These are phyloP conservation scores for Enhydra lutris DNA, from an alignment of 2,113 vertebrate species.

Conservation along the genomic window DNA sequence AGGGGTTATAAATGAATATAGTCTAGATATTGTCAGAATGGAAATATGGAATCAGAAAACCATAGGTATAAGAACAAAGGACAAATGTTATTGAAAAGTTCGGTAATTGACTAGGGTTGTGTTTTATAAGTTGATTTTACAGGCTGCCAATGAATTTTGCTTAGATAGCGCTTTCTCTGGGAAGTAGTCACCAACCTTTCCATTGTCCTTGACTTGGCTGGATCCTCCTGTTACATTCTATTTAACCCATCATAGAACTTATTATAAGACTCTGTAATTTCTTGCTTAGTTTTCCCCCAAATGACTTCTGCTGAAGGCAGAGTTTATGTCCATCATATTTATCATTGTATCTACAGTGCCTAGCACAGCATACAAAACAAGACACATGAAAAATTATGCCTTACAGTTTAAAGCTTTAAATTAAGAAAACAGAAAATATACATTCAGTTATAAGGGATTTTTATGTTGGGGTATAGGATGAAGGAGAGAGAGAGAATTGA, in stretches of 20 bases:
- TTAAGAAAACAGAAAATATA: not conserved
- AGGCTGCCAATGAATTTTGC: not conserved
- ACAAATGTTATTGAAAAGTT: not conserved
- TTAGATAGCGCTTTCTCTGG: not conserved
- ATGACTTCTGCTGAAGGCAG: not conserved
- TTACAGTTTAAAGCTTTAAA: not conserved
- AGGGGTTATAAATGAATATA: not conserved
- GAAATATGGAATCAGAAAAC: not conserved
- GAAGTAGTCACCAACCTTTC: not conserved
- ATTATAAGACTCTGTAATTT: not conserved
- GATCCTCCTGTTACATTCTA: not conserved
- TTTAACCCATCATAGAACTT: not conserved
- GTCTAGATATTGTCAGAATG: not conserved
- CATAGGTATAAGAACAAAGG: not conserved
- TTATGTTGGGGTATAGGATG: not conserved
- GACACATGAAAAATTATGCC: not conserved
- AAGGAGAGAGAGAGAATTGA: not conserved
- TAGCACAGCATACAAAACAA: not conserved
- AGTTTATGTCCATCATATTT: not conserved
- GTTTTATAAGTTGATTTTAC: not conserved
- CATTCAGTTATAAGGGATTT: not conserved
- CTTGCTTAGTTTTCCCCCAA: not conserved
- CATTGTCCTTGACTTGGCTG: not conserved
- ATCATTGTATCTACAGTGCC: not conserved
- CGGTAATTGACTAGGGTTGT: not conserved